A percentile compares a stretch with the other conserved stretches of the same genome.
phyloP scores from a whole-genome alignment of 2,888 invertebrate genomes.

The Drosophila neonasuta region DNA sequence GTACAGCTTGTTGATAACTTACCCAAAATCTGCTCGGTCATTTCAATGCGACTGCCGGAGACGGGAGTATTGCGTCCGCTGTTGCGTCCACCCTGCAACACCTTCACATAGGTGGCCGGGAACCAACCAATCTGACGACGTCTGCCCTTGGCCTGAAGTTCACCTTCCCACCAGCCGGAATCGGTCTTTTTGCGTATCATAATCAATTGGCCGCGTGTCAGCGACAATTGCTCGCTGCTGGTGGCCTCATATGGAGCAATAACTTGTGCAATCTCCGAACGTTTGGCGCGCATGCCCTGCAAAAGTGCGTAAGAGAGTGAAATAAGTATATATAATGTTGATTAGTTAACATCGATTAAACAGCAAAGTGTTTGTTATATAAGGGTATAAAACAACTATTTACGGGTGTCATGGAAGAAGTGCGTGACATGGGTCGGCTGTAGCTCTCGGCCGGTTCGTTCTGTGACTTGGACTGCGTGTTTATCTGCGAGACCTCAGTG shows the following conservation, averaged over 20 bases:
- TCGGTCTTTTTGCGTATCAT: constrained; percentile 98
- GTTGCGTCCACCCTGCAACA: constrained; percentile 87
- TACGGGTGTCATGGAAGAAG: constrained; percentile 83
- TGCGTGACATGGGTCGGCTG: constrained; percentile 83
- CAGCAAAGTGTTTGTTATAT: constrained; percentile 1
- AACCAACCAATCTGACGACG: constrained; percentile 99
- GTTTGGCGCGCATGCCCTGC: constrained; percentile 86
- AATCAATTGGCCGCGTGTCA: constrained; percentile 95
- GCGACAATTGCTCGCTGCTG: constrained; percentile 94
- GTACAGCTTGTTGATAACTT: constrained; percentile 5
- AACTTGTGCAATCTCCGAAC: constrained; percentile 96
- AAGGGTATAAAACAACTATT: constrained; percentile 69
- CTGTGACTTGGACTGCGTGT: constrained; percentile 81
- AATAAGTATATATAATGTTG: not conserved
- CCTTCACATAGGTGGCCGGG: constrained; percentile 98
- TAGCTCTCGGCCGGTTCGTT: constrained; percentile 81
- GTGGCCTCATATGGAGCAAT: constrained; percentile 96
- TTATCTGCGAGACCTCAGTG: constrained; percentile 82
- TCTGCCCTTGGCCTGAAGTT: constrained; percentile 94
- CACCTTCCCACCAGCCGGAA: constrained; percentile 99
- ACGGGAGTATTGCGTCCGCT: constrained; percentile 90
- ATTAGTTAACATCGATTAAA: constrained; percentile 18
- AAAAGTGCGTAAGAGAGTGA: constrained; percentile 28
- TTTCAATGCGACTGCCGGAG: constrained; percentile 86
- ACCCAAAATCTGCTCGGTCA: constrained; percentile 82